phyloP scores from a whole-genome alignment of 2,797 vertebrate species.

The Chaetodon trifasciatus region DNA sequence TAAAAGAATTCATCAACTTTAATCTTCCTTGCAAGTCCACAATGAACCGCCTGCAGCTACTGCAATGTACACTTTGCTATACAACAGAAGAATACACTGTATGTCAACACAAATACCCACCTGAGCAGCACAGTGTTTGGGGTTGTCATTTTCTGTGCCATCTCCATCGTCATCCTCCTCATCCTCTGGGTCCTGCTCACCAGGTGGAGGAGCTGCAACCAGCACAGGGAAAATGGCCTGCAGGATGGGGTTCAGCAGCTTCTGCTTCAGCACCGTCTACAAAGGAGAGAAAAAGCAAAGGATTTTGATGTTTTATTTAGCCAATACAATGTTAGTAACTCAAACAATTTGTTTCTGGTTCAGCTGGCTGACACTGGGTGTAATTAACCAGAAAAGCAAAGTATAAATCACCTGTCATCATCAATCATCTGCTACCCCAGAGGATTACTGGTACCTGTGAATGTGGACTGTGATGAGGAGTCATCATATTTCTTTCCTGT shows the following conservation, averaged over 20 bases:
- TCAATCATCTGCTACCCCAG: too few relatives aligned
- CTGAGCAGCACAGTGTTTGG: slow-evolving; percentile 87
- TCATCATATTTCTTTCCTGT: too few relatives aligned
- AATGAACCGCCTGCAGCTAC: too few relatives aligned
- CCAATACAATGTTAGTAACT: background rate
- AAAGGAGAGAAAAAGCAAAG: background rate
- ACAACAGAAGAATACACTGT: background rate
- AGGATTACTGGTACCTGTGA: too few relatives aligned
- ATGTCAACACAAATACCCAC: slow-evolving; percentile 48
- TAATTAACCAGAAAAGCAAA: background rate
- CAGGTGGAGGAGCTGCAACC: slow-evolving; percentile 86
- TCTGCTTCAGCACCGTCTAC: slow-evolving; percentile 91
- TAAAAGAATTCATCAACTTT: background rate
- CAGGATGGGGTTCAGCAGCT: slow-evolving; percentile 88
- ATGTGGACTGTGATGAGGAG: too few relatives aligned
- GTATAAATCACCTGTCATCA: too few relatives aligned
- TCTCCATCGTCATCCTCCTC: slow-evolving; percentile 86
- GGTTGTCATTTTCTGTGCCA: slow-evolving; percentile 78
- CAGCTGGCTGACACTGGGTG: too few relatives aligned
- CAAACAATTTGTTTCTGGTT: background rate
- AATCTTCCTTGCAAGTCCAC: background rate
- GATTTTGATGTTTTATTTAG: background rate
- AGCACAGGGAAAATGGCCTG: slow-evolving; percentile 90
- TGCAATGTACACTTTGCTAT: background rate
- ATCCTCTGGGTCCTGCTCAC: slow-evolving; percentile 92